Percentiles rank a stretch among this genome's conserved stretches.
Evolutionary conservation across 2,113 vertebrate genomes (phyloP).

Genomic region (Agapornis roseicollis): DNA sequence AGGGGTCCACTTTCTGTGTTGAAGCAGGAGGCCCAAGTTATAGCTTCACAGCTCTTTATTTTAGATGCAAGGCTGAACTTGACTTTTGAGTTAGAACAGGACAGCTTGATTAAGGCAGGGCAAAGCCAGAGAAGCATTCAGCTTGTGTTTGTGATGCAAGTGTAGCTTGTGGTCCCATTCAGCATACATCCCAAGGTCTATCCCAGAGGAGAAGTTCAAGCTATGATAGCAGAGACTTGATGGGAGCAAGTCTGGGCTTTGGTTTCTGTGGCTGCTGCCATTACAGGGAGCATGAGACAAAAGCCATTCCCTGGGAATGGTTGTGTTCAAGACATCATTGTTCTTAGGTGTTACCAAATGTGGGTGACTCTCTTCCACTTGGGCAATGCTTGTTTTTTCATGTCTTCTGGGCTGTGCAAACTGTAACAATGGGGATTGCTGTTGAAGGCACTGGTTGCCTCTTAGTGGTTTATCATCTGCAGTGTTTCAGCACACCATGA

Average conservation of each 20-base stretch:
- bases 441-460: neutral
- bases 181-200: accelerated
- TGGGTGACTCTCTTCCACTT: neutral
- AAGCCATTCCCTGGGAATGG: neutral
- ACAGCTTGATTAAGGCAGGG: neutral
- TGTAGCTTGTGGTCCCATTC: neutral
- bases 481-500: neutral
- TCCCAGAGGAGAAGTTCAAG: neutral
- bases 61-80: neutral
- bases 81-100: neutral
- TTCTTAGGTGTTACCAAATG: neutral
- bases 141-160: neutral
- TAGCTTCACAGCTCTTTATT: neutral
- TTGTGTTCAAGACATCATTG: neutral
- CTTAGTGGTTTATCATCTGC: neutral
- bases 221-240: neutral
- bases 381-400: neutral
- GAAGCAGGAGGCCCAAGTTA: neutral
- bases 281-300: neutral
- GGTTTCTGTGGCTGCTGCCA: neutral
- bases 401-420: neutral
- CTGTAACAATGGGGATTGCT: accelerated
- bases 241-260: neutral
- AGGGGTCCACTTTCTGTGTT: neutral
- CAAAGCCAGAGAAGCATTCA: neutral